phyloP scores from a whole-genome alignment of 2,113 vertebrate genomes.

The Herpailurus yagouaroundi region DNA sequence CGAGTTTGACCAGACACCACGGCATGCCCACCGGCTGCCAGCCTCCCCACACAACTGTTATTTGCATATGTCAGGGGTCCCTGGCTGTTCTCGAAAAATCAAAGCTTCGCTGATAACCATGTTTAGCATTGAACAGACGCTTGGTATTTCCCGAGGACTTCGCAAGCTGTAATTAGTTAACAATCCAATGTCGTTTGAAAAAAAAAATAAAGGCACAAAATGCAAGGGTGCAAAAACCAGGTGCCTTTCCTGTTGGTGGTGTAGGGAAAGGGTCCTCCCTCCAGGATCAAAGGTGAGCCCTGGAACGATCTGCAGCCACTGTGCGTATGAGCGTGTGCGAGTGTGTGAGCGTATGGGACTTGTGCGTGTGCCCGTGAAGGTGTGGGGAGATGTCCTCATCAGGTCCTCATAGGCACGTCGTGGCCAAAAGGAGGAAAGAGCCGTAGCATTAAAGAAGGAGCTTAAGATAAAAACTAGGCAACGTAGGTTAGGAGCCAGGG shows the following conservation, averaged over 20 bases:
- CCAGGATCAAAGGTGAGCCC: background rate
- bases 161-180: conserved; percentile 59
- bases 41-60: background rate
- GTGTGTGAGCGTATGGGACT: background rate
- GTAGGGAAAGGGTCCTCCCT: background rate
- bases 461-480: background rate
- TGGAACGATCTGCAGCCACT: background rate
- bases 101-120: conserved; percentile 62
- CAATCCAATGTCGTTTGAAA: background rate
- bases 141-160: conserved; percentile 57
- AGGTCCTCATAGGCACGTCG: background rate
- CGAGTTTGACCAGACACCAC: background rate
- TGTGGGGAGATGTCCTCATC: background rate
- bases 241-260: background rate
- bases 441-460: background rate
- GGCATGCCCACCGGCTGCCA: background rate
- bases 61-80: conserved; percentile 39
- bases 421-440: background rate
- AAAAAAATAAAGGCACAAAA: conserved; percentile 30
- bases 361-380: background rate
- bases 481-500: background rate
- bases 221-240: background rate
- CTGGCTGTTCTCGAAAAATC: conserved; percentile 58
- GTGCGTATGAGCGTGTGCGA: too few species aligned
- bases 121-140: conserved; percentile 26